Evolutionary conservation across 2,797 vertebrate genomes (phyloP).

Genomic region (Eulemur coronatus): DNA sequence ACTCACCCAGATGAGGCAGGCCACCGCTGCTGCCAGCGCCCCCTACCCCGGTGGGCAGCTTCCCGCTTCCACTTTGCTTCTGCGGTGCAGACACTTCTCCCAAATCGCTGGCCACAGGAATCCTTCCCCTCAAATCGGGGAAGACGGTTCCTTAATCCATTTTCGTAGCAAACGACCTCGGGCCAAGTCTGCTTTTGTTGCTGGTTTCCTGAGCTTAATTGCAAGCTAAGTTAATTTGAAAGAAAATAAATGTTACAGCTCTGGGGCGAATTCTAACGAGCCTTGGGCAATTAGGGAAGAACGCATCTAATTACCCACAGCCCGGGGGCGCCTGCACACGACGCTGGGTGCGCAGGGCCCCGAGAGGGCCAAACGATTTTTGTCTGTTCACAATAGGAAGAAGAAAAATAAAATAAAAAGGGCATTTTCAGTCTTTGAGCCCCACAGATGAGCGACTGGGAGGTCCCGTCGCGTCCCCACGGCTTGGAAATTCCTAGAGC

Average conservation of each 20-base stretch:
- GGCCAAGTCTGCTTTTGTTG: constrained; percentile 73
- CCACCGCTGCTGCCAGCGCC: not conserved
- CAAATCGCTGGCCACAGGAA: not conserved
- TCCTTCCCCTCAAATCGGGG: not conserved
- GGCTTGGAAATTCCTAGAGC: not conserved
- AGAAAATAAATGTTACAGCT: constrained; percentile 71
- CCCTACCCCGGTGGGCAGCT: fast-evolving
- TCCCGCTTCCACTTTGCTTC: not conserved
- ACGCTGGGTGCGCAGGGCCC: not conserved
- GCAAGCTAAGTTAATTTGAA: constrained; percentile 75
- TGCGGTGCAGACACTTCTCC: fast-evolving
- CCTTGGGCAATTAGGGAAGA: constrained; percentile 74
- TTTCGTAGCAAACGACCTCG: constrained; percentile 37
- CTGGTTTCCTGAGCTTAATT: constrained; percentile 76
- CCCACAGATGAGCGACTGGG: not conserved
- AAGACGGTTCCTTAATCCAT: constrained; percentile 39
- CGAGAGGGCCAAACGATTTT: not conserved
- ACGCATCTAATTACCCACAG: constrained; percentile 64
- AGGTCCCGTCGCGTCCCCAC: not conserved
- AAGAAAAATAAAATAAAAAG: not conserved
- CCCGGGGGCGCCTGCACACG: constrained; percentile 37
- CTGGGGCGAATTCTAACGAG: constrained; percentile 75
- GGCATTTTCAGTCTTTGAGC: not conserved
- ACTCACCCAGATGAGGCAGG: not conserved
- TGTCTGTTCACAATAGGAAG: not conserved